Conservation (phyloP, 2,797 vertebrate species). For the Manis crassicaudata region DNA sequence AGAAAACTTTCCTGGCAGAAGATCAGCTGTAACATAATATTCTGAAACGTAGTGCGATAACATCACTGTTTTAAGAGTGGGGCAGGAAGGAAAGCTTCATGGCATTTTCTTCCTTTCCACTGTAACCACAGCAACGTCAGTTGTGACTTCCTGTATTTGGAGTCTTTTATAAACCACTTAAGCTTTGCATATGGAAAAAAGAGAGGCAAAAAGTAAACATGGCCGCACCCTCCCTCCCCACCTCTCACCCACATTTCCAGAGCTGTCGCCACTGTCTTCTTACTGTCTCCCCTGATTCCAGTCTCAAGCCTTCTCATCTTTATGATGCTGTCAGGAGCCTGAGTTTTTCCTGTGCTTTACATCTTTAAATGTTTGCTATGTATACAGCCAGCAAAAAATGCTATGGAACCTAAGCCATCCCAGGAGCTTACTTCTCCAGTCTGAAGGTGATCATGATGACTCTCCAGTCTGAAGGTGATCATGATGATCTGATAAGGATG, state of each 20-base stretch:
- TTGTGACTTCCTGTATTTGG: background rate
- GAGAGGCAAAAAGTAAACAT: background rate
- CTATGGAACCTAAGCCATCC: background rate
- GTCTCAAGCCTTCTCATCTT: background rate
- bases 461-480: background rate
- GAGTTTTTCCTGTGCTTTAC: background rate
- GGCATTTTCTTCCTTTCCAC: background rate
- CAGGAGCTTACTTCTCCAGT: background rate
- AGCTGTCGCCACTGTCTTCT: background rate
- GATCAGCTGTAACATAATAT: slow-evolving; percentile 21
- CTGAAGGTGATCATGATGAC: background rate
- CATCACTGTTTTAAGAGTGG: slow-evolving; percentile 44
- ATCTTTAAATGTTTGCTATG: background rate
- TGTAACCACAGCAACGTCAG: slow-evolving; percentile 55
- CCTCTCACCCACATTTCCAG: background rate
- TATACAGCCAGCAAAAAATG: background rate
- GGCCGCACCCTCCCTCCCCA: background rate
- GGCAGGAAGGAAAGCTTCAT: slow-evolving; percentile 7
- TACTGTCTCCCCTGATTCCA: background rate
- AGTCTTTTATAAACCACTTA: slow-evolving; percentile 11
- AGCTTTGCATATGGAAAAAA: background rate
- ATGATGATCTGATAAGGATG: background rate
- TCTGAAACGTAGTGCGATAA: slow-evolving; percentile 8
- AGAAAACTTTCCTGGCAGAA: background rate
- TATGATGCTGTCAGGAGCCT: background rate